phyloP scores from a whole-genome alignment of 2,888 invertebrate genomes.

The Euplagia quadripunctaria region DNA sequence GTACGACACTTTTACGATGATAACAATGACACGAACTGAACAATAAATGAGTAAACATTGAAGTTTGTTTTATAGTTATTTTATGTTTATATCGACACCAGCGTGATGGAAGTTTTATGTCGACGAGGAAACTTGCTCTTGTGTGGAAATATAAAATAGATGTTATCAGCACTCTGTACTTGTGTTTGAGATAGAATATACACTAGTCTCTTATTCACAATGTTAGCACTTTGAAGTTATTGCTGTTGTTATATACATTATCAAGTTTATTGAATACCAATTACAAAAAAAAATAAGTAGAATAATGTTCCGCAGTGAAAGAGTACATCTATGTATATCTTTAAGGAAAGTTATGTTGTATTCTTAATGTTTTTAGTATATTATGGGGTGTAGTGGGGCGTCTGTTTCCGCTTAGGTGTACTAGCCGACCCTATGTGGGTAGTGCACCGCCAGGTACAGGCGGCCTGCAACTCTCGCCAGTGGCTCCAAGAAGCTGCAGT shows the following conservation, averaged over 20 bases:
- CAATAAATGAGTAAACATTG: constrained; percentile 13
- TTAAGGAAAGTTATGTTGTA: too few species aligned
- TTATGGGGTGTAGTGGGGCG: too few species aligned
- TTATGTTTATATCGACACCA: constrained; percentile 18
- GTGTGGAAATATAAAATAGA: constrained; percentile 15
- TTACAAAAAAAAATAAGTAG: too few species aligned
- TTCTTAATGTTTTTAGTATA: too few species aligned
- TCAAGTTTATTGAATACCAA: not conserved
- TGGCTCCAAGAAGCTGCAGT: too few species aligned
- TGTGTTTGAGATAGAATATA: not conserved
- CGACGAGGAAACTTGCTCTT: constrained; percentile 15
- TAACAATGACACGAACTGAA: constrained; percentile 4
- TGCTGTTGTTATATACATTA: not conserved
- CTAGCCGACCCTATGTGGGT: too few species aligned
- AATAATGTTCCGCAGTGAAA: too few species aligned
- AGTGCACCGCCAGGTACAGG: too few species aligned
- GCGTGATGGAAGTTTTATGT: constrained; percentile 24
- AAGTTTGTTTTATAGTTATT: constrained; percentile 21
- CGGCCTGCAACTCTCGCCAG: too few species aligned
- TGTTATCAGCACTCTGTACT: not conserved
- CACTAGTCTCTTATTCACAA: not conserved
- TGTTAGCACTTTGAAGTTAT: not conserved
- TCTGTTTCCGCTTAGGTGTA: too few species aligned
- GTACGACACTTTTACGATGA: constrained; percentile 1
- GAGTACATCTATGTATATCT: too few species aligned